These are phyloP conservation scores for Neotragus moschatus DNA, from an alignment of 2,113 vertebrate species.

Conservation along the genomic window DNA sequence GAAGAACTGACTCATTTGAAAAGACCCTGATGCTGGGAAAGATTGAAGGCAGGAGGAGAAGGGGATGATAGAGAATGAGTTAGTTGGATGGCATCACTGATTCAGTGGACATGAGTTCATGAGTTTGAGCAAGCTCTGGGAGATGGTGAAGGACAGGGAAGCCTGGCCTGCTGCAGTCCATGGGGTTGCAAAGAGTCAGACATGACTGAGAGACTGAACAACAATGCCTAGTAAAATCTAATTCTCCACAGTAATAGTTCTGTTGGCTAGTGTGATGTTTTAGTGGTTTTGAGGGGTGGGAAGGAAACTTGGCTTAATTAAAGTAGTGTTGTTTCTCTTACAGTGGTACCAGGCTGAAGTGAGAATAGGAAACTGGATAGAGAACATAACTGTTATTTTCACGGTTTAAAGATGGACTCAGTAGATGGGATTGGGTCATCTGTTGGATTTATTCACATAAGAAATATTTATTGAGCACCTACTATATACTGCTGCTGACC, in stretches of 20 bases:
- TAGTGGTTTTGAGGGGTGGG: not conserved
- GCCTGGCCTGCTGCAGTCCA: not conserved
- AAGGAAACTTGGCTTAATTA: conserved; percentile 18
- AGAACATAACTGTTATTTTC: not conserved
- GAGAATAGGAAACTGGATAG: not conserved
- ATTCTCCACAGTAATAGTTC: not conserved
- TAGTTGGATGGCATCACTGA: not conserved
- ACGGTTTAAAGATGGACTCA: not conserved
- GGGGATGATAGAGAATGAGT: not conserved
- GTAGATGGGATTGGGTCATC: not conserved
- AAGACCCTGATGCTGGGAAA: not conserved
- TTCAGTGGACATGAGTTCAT: not conserved
- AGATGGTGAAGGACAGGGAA: not conserved
- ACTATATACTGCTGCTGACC: not conserved
- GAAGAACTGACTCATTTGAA: not conserved
- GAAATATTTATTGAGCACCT: not conserved
- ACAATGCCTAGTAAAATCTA: not conserved
- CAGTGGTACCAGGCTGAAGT: not conserved
- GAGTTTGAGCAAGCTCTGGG: not conserved
- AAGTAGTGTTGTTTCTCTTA: not conserved
- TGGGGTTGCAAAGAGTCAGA: not conserved
- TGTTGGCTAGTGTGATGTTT: not conserved
- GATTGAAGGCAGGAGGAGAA: not conserved
- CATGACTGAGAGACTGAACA: not conserved
- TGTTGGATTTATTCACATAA: not conserved